phyloP scores from a whole-genome alignment of 2,888 invertebrate species.

The Maniola hyperantus region DNA sequence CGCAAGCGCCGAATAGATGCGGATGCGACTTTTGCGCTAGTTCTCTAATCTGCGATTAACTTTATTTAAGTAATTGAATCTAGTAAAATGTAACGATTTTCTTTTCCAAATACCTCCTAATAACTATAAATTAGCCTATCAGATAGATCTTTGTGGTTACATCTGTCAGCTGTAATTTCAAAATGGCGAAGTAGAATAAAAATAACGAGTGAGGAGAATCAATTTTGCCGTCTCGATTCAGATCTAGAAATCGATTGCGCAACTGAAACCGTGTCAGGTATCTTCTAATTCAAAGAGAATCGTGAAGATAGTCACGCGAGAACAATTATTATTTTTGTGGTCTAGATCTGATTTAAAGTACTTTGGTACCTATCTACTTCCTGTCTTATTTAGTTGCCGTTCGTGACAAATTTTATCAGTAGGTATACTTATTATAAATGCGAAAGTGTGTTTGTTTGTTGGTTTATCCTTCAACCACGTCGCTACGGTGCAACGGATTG shows the following conservation, averaged over 20 bases:
- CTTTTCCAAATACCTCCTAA: slow-evolving; percentile 25
- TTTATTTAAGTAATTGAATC: neutral
- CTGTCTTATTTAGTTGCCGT: neutral
- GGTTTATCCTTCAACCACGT: no score
- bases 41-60: neutral
- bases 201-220: slow-evolving; percentile 20
- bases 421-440: no score
- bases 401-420: no score
- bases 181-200: slow-evolving; percentile 19
- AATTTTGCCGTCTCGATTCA: slow-evolving; percentile 24
- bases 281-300: slow-evolving; percentile 4
- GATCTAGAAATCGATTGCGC: slow-evolving; percentile 18
- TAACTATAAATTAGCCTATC: slow-evolving; percentile 19
- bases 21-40: neutral
- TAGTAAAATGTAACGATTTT: slow-evolving; percentile 27
- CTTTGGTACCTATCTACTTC: neutral
- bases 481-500: no score
- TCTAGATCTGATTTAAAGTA: neutral
- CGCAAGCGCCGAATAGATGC: no score
- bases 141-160: slow-evolving; percentile 18
- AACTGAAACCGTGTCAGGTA: neutral
- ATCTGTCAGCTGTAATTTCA: slow-evolving; percentile 25
- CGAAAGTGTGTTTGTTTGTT: no score
- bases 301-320: neutral
- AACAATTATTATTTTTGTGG: neutral